Conservation (phyloP, 2,888 invertebrate species). For the Malthinus flaveolus region DNA sequence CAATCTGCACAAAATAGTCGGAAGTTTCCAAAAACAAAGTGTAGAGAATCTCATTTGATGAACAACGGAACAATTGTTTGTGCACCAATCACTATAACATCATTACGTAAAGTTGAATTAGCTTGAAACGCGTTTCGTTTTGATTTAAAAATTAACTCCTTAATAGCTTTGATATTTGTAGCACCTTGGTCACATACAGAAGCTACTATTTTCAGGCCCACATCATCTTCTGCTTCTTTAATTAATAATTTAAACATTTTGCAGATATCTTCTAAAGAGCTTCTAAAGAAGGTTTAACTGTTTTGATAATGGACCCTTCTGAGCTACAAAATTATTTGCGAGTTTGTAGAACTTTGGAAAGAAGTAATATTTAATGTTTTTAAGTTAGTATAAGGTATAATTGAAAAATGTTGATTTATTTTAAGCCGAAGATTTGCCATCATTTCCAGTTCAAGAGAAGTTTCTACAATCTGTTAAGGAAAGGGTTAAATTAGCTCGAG, state of each 20-base stretch:
- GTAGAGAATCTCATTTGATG: too few relatives aligned
- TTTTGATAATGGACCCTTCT: slow-evolving; percentile 87
- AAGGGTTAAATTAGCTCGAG: slow-evolving; percentile 75
- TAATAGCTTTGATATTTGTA: slow-evolving; percentile 28
- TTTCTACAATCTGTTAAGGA: slow-evolving; percentile 68
- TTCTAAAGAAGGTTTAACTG: slow-evolving; percentile 83
- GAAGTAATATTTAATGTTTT: slow-evolving; percentile 64
- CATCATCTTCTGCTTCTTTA: slow-evolving; percentile 8
- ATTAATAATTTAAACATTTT: slow-evolving; percentile 12
- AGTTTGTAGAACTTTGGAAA: slow-evolving; percentile 81
- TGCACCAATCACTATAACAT: not conserved
- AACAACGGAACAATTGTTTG: slow-evolving; percentile 9
- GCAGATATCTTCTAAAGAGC: slow-evolving; percentile 63
- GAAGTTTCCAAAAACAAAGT: too few relatives aligned
- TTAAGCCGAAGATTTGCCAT: slow-evolving; percentile 78
- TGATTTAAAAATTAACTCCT: slow-evolving; percentile 5
- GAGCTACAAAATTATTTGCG: slow-evolving; percentile 80
- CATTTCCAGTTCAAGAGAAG: slow-evolving; percentile 75
- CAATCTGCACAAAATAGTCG: too few relatives aligned
- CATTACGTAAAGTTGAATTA: not conserved
- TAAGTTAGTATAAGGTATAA: not conserved
- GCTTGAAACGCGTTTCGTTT: slow-evolving; percentile 3
- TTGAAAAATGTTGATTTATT: slow-evolving; percentile 26
- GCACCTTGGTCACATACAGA: slow-evolving; percentile 33
- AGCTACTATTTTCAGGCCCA: slow-evolving; percentile 29